A percentile compares a stretch with the other conserved stretches of the same genome.
These are phyloP conservation scores for Agriotes lineatus DNA, from an alignment of 2,888 invertebrate species.

Conservation along the genomic window DNA sequence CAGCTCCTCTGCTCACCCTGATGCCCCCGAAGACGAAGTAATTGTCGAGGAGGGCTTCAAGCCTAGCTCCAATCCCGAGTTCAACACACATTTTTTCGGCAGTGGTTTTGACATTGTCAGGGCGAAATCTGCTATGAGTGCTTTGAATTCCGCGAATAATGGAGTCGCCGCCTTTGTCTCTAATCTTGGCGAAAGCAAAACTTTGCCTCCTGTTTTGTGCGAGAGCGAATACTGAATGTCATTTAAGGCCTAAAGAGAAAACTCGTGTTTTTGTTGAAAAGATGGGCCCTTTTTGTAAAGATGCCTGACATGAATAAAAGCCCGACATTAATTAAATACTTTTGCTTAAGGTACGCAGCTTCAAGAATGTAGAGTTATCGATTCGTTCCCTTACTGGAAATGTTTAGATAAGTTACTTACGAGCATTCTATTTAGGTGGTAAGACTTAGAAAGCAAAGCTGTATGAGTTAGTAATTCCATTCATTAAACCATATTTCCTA, in stretches of 20 bases:
- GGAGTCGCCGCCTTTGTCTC: background rate
- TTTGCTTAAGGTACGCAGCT: background rate
- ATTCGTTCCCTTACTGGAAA: background rate
- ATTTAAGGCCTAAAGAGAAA: background rate
- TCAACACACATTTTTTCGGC: conserved; percentile 19
- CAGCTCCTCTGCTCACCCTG: conserved; percentile 17
- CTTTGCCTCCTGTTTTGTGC: background rate
- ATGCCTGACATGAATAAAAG: conserved; percentile 1
- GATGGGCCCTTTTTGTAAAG: background rate
- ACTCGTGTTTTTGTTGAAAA: conserved; percentile 7
- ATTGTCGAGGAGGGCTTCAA: conserved; percentile 20
- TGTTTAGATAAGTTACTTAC: background rate
- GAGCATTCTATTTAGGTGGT: no score
- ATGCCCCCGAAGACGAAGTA: background rate
- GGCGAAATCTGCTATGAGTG: conserved; percentile 32
- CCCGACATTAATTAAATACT: conserved; percentile 5
- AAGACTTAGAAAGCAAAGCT: no score
- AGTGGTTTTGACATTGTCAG: conserved; percentile 18
- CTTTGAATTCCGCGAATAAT: conserved; percentile 10
- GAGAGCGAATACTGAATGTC: background rate
- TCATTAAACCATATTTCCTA: no score
- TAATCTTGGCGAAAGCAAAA: conserved; percentile 6
- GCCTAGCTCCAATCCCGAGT: conserved; percentile 41
- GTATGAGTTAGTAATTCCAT: no score
- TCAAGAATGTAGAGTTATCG: background rate